phyloP scores from a whole-genome alignment of 1,140 invertebrate genomes.

The Mizuhopecten yessoensis region DNA sequence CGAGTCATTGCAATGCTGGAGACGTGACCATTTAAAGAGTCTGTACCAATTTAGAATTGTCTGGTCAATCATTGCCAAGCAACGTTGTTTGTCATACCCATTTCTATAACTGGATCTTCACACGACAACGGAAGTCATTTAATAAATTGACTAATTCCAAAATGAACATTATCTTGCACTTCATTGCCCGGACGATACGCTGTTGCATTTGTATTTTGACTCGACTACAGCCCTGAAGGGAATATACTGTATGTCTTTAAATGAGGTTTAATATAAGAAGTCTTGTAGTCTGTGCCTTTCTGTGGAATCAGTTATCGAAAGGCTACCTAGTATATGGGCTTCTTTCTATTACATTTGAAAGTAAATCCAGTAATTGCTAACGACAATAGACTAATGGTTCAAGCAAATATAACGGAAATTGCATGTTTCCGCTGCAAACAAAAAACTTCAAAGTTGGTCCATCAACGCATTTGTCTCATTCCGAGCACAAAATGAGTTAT shows the following conservation, averaged over 20 bases:
- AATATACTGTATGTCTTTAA: not conserved
- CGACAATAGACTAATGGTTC: not conserved
- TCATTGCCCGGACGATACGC: no score
- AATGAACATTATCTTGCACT: not conserved
- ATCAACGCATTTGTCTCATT: slow-evolving; percentile 20
- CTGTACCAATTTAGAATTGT: not conserved
- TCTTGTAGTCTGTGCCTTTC: not conserved
- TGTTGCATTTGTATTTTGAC: not conserved
- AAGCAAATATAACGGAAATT: not conserved
- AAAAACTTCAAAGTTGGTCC: not conserved
- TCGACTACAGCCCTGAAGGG: not conserved
- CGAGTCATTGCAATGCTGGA: not conserved
- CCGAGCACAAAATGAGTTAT: not conserved
- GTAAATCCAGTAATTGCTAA: not conserved
- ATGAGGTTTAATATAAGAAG: not conserved
- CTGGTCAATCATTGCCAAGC: not conserved
- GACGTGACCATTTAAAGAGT: not conserved
- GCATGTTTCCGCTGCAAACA: not conserved
- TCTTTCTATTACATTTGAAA: not conserved
- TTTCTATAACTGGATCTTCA: not conserved
- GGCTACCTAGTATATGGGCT: no score
- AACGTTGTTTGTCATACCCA: not conserved
- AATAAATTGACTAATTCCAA: not conserved
- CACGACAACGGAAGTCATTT: not conserved
- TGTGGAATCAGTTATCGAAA: no score